Percentiles rank a stretch among this genome's conserved stretches.
phyloP scores from a whole-genome alignment of 2,888 invertebrate genomes.

The Meloe dianella region DNA sequence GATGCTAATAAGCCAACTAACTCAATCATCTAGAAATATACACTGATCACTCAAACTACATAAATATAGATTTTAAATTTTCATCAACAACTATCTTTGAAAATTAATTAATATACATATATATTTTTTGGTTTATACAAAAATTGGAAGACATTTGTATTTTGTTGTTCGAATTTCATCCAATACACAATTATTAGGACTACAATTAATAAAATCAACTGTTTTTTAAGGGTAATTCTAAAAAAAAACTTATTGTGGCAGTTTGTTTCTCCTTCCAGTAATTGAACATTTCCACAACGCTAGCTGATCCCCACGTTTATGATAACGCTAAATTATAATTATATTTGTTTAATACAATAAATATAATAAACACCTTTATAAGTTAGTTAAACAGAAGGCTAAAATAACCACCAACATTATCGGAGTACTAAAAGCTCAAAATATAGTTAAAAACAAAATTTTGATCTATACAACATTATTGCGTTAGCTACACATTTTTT shows the following conservation, averaged over 20 bases:
- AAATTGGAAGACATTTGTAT: constrained; percentile 44
- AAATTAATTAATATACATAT: not conserved
- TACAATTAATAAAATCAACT: constrained; percentile 16
- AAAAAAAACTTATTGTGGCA: not conserved
- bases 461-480: constrained; percentile 59
- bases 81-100: too few species aligned
- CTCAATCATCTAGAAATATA: constrained; percentile 5
- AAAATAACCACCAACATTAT: too few species aligned
- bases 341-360: too few species aligned
- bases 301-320: too few species aligned
- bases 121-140: constrained; percentile 8
- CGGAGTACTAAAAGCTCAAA: too few species aligned
- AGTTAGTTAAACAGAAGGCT: too few species aligned
- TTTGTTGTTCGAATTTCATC: constrained; percentile 45
- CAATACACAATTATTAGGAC: not conserved
- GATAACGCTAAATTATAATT: too few species aligned
- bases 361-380: too few species aligned
- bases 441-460: constrained; percentile 16
- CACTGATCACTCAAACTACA: constrained; percentile 13
- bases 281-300: too few species aligned
- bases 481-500: constrained; percentile 62
- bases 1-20: constrained; percentile 18
- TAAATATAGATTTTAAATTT: too few species aligned
- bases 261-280: too few species aligned
- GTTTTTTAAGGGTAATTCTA: too few species aligned